These are phyloP conservation scores for Schizaphis graminum DNA, from an alignment of 2,888 invertebrate species.

Conservation along the genomic window DNA sequence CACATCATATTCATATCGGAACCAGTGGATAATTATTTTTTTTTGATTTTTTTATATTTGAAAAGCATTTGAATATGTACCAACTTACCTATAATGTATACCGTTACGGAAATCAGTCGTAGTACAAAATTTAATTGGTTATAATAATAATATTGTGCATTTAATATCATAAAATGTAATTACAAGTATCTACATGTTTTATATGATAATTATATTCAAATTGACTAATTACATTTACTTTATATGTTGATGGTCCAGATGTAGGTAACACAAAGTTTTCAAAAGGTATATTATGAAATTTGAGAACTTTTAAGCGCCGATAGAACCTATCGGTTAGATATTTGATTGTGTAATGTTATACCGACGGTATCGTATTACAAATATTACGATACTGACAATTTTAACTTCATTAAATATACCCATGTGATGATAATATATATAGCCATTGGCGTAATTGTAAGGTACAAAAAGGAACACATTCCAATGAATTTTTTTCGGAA, in stretches of 20 bases:
- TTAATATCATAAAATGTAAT: conserved; percentile 2
- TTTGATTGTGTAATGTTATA: neutral
- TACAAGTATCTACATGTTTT: neutral
- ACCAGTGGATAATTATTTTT: too few species aligned
- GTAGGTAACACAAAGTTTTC: neutral
- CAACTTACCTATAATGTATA: neutral
- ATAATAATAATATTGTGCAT: neutral
- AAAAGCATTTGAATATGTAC: neutral
- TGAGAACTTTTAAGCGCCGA: neutral
- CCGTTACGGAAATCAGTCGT: neutral
- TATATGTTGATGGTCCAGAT: neutral
- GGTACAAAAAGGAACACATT: too few species aligned
- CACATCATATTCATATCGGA: too few species aligned
- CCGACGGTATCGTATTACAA: neutral
- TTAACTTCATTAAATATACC: neutral
- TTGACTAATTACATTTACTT: neutral
- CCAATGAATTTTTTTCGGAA: too few species aligned
- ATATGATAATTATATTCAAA: neutral
- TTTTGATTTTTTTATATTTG: neutral
- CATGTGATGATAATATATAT: neutral
- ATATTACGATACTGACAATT: neutral
- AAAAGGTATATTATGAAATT: neutral
- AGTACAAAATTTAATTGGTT: neutral
- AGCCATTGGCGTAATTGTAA: too few species aligned
- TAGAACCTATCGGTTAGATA: neutral